Conservation (phyloP, 2,113 vertebrate genomes). For the Cyphomyrus plagiostoma region DNA sequence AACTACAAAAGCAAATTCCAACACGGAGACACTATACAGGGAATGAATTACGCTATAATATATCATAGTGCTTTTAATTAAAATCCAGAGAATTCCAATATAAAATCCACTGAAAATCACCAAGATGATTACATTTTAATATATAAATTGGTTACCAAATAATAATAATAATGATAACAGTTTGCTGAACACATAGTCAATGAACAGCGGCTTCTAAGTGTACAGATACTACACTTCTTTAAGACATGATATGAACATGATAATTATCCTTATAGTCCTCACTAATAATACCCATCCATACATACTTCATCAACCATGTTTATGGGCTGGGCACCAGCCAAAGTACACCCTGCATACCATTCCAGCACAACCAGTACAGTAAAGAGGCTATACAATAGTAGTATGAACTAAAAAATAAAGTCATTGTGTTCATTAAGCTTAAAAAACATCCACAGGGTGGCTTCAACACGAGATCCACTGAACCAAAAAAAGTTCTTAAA, state of each 20-base stretch:
- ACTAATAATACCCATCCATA: not conserved
- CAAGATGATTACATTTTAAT: not conserved
- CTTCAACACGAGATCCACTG: not conserved
- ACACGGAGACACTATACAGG: not conserved
- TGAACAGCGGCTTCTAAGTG: not conserved
- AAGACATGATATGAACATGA: not conserved
- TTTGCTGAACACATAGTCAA: not conserved
- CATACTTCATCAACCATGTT: not conserved
- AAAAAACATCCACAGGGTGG: not conserved
- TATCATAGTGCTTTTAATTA: not conserved
- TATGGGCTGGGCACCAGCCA: not conserved
- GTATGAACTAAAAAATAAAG: not conserved
- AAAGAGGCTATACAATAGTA: not conserved
- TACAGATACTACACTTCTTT: not conserved
- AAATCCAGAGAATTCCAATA: not conserved
- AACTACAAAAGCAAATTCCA: not conserved
- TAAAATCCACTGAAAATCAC: not conserved
- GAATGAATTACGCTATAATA: not conserved
- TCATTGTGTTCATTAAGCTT: not conserved
- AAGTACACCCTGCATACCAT: not conserved
- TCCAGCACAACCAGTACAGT: not conserved
- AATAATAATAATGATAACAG: not conserved
- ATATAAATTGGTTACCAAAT: not conserved
- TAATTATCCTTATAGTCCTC: not conserved
- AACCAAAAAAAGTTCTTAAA: not conserved